Evolutionary conservation across 2,888 invertebrate species (phyloP).

Genomic region (Diarsia dahlii): DNA sequence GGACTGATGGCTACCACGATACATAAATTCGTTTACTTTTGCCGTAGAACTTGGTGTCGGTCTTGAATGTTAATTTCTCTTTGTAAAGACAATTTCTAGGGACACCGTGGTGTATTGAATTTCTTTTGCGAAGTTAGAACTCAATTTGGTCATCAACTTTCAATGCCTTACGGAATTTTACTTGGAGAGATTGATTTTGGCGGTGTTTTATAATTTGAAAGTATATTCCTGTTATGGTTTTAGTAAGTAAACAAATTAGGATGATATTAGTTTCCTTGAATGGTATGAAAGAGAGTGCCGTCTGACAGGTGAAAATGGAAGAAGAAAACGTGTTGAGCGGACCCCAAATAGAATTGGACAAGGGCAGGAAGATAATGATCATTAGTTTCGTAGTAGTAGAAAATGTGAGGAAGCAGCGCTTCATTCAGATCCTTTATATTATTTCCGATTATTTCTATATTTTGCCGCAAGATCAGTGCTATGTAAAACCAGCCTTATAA

Average conservation of each 20-base stretch:
- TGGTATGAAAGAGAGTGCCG: no score
- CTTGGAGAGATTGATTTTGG: background rate
- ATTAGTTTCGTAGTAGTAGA: background rate
- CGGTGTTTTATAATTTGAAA: background rate
- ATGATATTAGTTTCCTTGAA: background rate
- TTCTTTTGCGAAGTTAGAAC: conserved; percentile 9
- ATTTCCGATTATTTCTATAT: background rate
- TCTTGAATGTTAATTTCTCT: conserved; percentile 27
- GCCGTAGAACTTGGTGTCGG: conserved; percentile 32
- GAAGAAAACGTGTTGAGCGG: no score
- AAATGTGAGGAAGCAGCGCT: conserved; percentile 4
- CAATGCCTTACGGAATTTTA: background rate
- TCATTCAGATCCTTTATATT: background rate
- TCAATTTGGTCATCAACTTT: conserved; percentile 15
- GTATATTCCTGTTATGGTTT: background rate
- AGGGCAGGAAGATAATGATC: no score
- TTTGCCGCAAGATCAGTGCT: background rate
- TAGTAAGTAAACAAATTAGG: background rate
- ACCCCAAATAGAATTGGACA: no score
- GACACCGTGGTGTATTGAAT: conserved; percentile 19
- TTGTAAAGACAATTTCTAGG: conserved; percentile 28
- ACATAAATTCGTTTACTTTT: conserved; percentile 62
- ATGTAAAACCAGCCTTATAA: conserved; percentile 43
- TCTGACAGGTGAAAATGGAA: no score
- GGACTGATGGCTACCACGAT: conserved; percentile 71